phyloP scores from a whole-genome alignment of 2,888 invertebrate species.

The Brenthis ino region DNA sequence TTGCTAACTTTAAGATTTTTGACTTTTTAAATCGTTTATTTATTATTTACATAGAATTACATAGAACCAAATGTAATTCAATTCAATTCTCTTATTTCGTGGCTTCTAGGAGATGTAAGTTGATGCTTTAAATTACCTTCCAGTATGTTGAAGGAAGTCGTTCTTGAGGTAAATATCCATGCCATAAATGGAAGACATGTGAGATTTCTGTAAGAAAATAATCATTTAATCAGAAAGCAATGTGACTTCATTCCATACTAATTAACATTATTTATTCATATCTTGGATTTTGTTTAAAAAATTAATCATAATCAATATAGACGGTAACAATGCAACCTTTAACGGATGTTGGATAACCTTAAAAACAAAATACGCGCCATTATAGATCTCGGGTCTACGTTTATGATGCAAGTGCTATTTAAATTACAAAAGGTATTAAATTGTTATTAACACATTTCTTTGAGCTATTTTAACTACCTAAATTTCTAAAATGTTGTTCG shows the following conservation, averaged over 20 bases:
- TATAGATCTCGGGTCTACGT: neutral
- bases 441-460: too few species aligned
- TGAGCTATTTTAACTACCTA: too few species aligned
- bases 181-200: slow-evolving; percentile 88
- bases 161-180: slow-evolving; percentile 97
- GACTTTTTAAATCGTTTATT: neutral
- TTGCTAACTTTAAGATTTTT: too few species aligned
- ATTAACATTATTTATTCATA: too few species aligned
- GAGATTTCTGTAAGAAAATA: slow-evolving; percentile 86
- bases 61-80: neutral
- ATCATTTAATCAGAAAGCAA: neutral
- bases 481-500: too few species aligned
- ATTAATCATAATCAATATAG: too few species aligned
- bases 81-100: too few species aligned
- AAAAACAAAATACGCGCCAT: neutral
- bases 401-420: slow-evolving; percentile 3
- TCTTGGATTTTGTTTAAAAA: too few species aligned
- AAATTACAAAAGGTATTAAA: neutral
- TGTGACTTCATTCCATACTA: neutral
- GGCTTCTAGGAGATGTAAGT: neutral
- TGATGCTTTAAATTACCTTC: slow-evolving; percentile 84
- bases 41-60: neutral
- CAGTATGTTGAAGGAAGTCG: slow-evolving; percentile 96
- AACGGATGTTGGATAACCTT: neutral
- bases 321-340: too few species aligned